These are phyloP conservation scores for Conopomorpha cramerella DNA, from an alignment of 1,140 invertebrate genomes.

Conservation along the genomic window DNA sequence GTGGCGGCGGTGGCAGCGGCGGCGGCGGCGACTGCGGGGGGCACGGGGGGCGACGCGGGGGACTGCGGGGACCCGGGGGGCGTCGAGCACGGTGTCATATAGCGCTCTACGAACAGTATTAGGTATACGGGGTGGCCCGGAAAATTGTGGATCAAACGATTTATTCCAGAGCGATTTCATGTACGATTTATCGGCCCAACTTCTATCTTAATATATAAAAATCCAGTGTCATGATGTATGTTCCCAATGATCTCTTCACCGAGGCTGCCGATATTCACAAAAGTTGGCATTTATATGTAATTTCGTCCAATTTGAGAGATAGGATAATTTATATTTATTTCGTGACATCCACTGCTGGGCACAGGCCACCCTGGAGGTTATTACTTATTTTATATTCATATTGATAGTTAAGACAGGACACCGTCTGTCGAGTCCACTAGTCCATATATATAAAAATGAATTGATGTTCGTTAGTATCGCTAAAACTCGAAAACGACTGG, in stretches of 20 bases:
- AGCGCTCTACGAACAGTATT: slow-evolving; percentile 61
- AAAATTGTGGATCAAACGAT: too few relatives aligned
- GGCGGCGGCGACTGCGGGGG: slow-evolving; percentile 34
- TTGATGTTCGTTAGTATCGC: not conserved
- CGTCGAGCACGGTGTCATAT: slow-evolving; percentile 91
- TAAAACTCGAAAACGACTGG: not conserved
- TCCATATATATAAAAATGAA: not conserved
- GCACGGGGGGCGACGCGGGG: slow-evolving; percentile 32
- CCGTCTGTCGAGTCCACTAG: too few relatives aligned
- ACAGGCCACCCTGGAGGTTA: too few relatives aligned
- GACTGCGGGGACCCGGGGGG: slow-evolving; percentile 73
- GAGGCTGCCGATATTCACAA: not conserved
- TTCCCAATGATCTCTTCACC: not conserved
- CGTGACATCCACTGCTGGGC: too few relatives aligned
- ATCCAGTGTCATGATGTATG: not conserved
- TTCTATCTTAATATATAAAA: not conserved
- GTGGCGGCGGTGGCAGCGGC: slow-evolving; percentile 70
- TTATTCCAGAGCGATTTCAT: too few relatives aligned
- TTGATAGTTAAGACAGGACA: not conserved
- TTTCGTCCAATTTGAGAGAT: too few relatives aligned
- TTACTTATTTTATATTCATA: too few relatives aligned
- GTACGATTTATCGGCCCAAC: too few relatives aligned
- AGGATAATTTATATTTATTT: too few relatives aligned
- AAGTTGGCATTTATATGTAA: not conserved
- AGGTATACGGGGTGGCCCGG: not conserved